phyloP scores from a whole-genome alignment of 2,888 invertebrate species.

The Octonoba sinensis region DNA sequence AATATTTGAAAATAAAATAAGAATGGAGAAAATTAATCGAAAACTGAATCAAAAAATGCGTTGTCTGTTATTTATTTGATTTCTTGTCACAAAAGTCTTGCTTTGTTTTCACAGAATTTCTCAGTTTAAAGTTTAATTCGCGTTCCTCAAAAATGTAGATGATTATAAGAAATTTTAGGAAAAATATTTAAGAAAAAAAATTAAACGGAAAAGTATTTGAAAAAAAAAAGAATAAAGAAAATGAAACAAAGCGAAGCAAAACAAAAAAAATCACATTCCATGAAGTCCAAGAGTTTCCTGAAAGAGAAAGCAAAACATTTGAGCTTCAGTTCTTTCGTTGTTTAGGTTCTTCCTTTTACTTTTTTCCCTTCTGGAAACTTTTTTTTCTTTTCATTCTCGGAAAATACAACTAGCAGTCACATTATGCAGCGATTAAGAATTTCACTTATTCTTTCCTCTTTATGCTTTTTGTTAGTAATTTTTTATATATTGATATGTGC shows the following conservation, averaged over 20 bases:
- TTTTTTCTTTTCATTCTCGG: slow-evolving; percentile 23
- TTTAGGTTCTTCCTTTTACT: slow-evolving; percentile 17
- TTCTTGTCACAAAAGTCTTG: too few species aligned
- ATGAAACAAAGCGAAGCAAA: slow-evolving; percentile 23
- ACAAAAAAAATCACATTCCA: slow-evolving; percentile 49
- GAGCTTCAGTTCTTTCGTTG: slow-evolving; percentile 16
- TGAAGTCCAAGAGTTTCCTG: slow-evolving; percentile 22
- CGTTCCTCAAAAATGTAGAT: slow-evolving; percentile 22
- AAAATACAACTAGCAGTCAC: slow-evolving; percentile 29
- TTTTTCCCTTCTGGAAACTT: slow-evolving; percentile 28
- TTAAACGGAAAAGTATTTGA: slow-evolving; percentile 55
- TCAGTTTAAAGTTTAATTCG: too few species aligned
- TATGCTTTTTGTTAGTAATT: background rate
- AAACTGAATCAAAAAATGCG: too few species aligned
- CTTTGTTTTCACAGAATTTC: too few species aligned
- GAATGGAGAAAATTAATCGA: too few species aligned
- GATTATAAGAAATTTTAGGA: slow-evolving; percentile 27
- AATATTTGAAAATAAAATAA: too few species aligned
- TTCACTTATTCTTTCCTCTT: slow-evolving; percentile 27
- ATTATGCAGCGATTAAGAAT: slow-evolving; percentile 61
- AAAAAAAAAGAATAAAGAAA: slow-evolving; percentile 46
- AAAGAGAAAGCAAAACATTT: slow-evolving; percentile 17
- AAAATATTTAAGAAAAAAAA: slow-evolving; percentile 22
- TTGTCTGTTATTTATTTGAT: too few species aligned
- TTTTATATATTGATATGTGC: slow-evolving; percentile 23